These are phyloP conservation scores for Strigamia crassipes DNA, from an alignment of 2,888 invertebrate genomes.

Conservation along the genomic window DNA sequence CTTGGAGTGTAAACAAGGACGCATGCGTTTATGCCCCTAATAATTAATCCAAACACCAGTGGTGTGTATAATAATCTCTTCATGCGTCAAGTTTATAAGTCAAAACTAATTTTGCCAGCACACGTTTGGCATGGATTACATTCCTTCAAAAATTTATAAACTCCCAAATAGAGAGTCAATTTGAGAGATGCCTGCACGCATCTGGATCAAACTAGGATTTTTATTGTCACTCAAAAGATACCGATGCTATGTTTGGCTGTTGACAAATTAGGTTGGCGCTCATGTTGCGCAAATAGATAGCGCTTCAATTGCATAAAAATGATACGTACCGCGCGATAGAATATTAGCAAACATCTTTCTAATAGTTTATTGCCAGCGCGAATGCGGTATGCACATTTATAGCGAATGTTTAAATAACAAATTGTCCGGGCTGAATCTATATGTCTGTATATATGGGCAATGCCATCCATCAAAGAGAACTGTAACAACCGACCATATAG, in stretches of 20 bases:
- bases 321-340: neutral
- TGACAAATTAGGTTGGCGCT: constrained; percentile 19
- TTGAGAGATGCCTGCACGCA: constrained; percentile 40
- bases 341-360: constrained; percentile 41
- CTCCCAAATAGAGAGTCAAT: constrained; percentile 28
- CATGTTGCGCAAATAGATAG: neutral
- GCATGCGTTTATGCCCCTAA: constrained; percentile 28
- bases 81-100: constrained; percentile 42
- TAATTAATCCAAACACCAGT: constrained; percentile 42
- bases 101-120: constrained; percentile 39
- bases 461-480: constrained; percentile 35
- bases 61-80: constrained; percentile 41
- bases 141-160: constrained; percentile 42
- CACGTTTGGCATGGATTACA: constrained; percentile 42
- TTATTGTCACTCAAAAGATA: constrained; percentile 37
- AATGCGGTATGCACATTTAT: constrained; percentile 35
- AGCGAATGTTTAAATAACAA: constrained; percentile 34
- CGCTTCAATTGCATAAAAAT: constrained; percentile 7
- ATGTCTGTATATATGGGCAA: constrained; percentile 35
- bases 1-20: constrained; percentile 33
- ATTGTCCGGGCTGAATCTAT: constrained; percentile 42
- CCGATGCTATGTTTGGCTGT: neutral
- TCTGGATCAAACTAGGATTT: constrained; percentile 24
- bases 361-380: constrained; percentile 30
- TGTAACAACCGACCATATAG: constrained; percentile 32